Base-by-base conservation (phyloP, 2,797 vertebrate genomes). In the Tokudaia tokunoshimensis region DNA sequence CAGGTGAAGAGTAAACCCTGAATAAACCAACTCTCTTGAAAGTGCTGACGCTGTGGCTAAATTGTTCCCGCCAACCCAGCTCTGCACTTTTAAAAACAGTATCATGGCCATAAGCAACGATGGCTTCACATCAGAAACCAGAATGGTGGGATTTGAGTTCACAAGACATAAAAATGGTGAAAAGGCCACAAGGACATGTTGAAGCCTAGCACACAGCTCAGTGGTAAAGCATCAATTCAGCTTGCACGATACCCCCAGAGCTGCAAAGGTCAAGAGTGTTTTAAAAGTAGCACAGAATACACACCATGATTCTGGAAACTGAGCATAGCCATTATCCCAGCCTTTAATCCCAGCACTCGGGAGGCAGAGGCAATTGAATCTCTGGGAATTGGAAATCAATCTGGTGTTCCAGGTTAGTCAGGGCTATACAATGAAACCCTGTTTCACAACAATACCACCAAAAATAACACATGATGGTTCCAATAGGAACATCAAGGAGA, bases 1-100 rank as follows among this genome's bases (percentile, higher is more conserved):
- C 8, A 37, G n/a, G 55, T 0, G 26, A 52, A 72, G 63, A 0
- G 11, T 4, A 1, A 29, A n/a, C 41, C 59, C 1, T 3, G 55
- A 92, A 44, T 4, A 83, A 50, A 22, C 50, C 41, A 37, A 26
- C 29, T 85, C n/a, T 50, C 29, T 59, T n/a, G 11, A 37, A 94
- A 65, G 3, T 3, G 11, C 4, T 9, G 88, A 93, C 4, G 29
- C 59, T 9, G 29, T 22, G 4, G 50, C 55, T 61, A n/a, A 12
- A 17, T 1, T 8, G n/a, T 44, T 63, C 52, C 61, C 24, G 1
- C 89, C 85, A 20, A 61, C 10, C 22, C 15, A 5, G 6, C 10
- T 37, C 57, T 29, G n/a, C 9, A 34, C 19, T 44, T 57, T 63
- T 57, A 1, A 52, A 74, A 57, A 11, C 6, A 20, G 12, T 50